A percentile compares a stretch with the other conserved stretches of the same genome.
Evolutionary conservation across 1,140 invertebrate genomes (phyloP).

Genomic region (Goniozus legneri): DNA sequence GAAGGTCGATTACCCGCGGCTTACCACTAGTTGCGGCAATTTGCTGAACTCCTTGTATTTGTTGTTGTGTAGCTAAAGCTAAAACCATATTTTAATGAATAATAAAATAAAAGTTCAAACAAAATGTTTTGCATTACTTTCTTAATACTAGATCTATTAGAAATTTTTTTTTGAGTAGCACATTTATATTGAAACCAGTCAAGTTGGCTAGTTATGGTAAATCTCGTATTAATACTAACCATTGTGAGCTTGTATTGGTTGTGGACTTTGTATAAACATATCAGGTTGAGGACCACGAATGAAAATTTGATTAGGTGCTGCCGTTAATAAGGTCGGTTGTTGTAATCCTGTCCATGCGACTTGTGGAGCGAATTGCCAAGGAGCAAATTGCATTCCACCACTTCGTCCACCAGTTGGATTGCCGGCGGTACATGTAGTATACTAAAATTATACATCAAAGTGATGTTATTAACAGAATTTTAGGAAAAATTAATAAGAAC

Average conservation of each 20-base stretch:
- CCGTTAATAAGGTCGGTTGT: constrained; percentile 61
- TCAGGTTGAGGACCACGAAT: constrained; percentile 77
- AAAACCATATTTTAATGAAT: not conserved
- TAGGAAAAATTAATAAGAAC: too few relatives aligned
- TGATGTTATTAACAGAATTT: not conserved
- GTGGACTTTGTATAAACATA: constrained; percentile 85
- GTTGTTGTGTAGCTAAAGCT: constrained; percentile 55
- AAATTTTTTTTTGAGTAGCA: too few relatives aligned
- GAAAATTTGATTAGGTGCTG: constrained; percentile 76
- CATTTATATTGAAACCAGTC: too few relatives aligned
- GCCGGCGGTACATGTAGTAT: constrained; percentile 62
- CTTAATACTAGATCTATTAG: constrained; percentile 2
- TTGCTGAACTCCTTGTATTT: constrained; percentile 54
- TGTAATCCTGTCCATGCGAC: constrained; percentile 70
- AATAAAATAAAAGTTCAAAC: not conserved
- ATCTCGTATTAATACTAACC: constrained; percentile 56
- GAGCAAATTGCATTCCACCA: constrained; percentile 57
- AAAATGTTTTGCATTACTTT: not conserved
- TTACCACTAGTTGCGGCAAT: constrained; percentile 46
- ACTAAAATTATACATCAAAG: constrained; percentile 35
- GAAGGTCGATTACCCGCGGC: constrained; percentile 55
- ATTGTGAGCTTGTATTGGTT: constrained; percentile 62
- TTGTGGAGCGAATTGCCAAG: constrained; percentile 63
- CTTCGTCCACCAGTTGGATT: constrained; percentile 60
- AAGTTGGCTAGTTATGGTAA: too few relatives aligned